Evolutionary conservation across 2,888 invertebrate genomes (phyloP), one percentile per base, ranked within the genome.

Genomic region (Xestoiulus laeticollis): DNA sequence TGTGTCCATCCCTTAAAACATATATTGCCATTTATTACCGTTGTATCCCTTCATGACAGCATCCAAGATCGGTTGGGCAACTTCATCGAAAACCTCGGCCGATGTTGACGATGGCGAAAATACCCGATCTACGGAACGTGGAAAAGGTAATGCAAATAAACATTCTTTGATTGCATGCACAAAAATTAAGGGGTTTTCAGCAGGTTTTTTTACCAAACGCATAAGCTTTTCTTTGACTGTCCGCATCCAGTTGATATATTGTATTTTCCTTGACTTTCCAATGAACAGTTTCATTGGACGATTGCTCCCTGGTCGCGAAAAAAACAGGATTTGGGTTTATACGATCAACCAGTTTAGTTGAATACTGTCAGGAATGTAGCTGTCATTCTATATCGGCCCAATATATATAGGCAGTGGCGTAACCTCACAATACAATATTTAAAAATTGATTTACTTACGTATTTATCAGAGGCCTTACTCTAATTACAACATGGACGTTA

Each of bases 1-100:
- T 38, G 38, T 26, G 3, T 30, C 26, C 19, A 33, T 30, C 83
- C 1, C 78, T 53, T 19, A 10, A 30, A 22, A n/a, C n/a, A n/a
- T n/a, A n/a, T n/a, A n/a, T n/a, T n/a, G 59, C 32, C 16, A 86
- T 38, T 26, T 83, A 78, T 85, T 87, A 89, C 90, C 90, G 91
- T 96, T 96, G 90, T 96, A 95, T 1, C 96, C 96, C 89, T 94
- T 93, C 19, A 95, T 93, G 0, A 95, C 89, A 85, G 89, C 89
- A 43, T 88, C 87, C 19, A 90, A 94, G 89, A 96, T 95, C 0
- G 95, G 95, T 90, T 94, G 94, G 0, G 95, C 95, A 89, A 96
- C 93, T 88, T 93, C 93, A 89, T 95, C 91, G 91, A 95, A 96
- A 0, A 96, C 94, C 87, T 94, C 93, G 86, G 92, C 91, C 78